Base-by-base conservation (phyloP, 2,888 invertebrate genomes). In the Parnassius orleans region DNA sequence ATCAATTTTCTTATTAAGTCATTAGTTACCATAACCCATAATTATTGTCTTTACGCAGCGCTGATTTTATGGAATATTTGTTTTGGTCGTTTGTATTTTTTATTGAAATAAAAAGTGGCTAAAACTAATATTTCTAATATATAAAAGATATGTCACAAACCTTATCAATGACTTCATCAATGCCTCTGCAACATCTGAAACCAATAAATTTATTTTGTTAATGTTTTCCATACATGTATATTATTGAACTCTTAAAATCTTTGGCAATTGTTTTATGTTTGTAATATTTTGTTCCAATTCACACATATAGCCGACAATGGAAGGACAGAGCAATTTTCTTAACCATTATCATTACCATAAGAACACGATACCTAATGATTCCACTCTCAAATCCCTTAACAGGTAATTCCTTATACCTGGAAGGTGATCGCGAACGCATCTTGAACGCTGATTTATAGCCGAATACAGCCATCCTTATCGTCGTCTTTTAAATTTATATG, bases 381-480 rank as follows among this genome's bases (percentile, higher is more conserved):
- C 77, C 79, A 81, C 80, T 82, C 82, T 79, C 74, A 2, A 80
- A 82, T 84, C 80, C 81, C 81, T 87, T 87, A 84, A 83, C 87
- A 86, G 85, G 83, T 86, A 83, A 81, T 79, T 76, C 75, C 78
- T 80, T 86, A 82, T 87, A 90, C 86, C 82, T 83, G 84, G 81
- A 83, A 86, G 78, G 81, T 83, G 75, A 76, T 53, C n/a, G 43
- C 72, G 72, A 69, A 72, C 76, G 70, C 72, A 69, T 70, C 71
- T 9, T 11, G 46, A 46, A 46, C 46, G 46, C n/a, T 5, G 46
- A 46, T 46, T 46, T 10, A 12, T 71, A 67, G 66, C 63, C 66
- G 63, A 60, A 64, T 76, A 71, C 68, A 42, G 57, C 67, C 67
- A 61, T 88, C 87, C 76, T 78, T 75, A 66, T 84, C 79, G 64